Evolutionary conservation across 2,797 vertebrate species (phyloP).

Genomic region (Silurus lanzhouensis): DNA sequence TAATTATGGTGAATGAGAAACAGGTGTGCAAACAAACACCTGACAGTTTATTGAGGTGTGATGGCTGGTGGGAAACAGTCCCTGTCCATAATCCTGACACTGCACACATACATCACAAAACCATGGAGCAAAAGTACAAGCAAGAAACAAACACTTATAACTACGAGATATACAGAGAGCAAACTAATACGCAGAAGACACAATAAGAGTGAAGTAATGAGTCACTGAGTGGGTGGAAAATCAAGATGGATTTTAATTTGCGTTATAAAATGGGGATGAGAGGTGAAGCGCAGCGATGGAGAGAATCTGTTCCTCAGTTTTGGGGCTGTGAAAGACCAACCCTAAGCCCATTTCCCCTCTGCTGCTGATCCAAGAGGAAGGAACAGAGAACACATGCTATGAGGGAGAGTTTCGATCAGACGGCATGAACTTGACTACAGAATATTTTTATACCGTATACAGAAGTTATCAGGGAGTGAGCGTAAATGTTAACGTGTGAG

Average conservation of each 20-base stretch:
- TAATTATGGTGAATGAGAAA: too few relatives aligned
- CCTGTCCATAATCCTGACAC: too few relatives aligned
- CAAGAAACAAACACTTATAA: not conserved
- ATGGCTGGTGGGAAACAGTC: too few relatives aligned
- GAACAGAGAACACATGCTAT: not conserved
- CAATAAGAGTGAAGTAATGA: constrained; percentile 7
- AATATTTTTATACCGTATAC: not conserved
- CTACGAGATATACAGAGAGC: not conserved
- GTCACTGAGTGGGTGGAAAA: constrained; percentile 10
- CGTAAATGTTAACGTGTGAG: not conserved
- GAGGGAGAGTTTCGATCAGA: not conserved
- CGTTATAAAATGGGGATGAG: not conserved
- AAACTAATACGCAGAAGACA: not conserved
- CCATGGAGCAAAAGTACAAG: not conserved
- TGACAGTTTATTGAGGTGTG: too few relatives aligned
- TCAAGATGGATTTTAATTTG: not conserved
- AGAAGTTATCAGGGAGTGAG: not conserved
- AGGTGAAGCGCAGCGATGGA: not conserved
- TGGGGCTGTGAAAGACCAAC: not conserved
- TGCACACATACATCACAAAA: not conserved
- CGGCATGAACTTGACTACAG: not conserved
- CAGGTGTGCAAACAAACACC: too few relatives aligned
- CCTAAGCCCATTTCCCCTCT: not conserved
- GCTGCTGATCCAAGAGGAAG: not conserved
- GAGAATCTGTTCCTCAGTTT: not conserved